Base-by-base conservation (phyloP, 30 jellyfish, hydroid and myxozoan genomes). In the Nemopilema nomurai region DNA sequence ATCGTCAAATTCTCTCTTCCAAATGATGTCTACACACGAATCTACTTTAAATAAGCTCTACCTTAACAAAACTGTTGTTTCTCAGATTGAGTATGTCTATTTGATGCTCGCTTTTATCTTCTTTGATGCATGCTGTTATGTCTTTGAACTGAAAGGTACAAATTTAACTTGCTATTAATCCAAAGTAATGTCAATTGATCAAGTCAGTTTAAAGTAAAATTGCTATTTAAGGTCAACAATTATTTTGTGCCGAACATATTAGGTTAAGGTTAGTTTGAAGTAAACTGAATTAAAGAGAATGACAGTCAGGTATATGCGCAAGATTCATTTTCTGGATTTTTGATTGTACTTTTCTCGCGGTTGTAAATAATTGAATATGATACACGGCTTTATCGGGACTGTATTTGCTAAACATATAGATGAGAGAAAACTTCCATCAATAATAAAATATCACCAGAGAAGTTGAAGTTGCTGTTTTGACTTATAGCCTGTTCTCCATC, bases 71-170 rank as follows among this genome's bases (percentile, higher is more conserved):
- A 1, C 49, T 53, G 6, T 65, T 65, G 31, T 78, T 78, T 22
- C 28, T 26, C 65, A 78, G 71, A 62, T 78, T 78, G 63, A 78
- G 51, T 0, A 78, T 62, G 4, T 78, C 87, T 19, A 50, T 16
- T 18, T 57, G 78, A 18, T 51, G 51, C 21, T 18, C 69, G 41
- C 51, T 67, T n/a, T 16, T 76, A 0, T 20, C 78, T 28, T 78
- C 53, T n/a, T 78, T 65, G 1, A 78, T 62, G 70, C 57, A 78
- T 28, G 9, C 27, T 78, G 87, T 78, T 16, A 78, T 63, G 31
- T 78, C 62, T 62, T 32, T 33, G 51, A 21, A 31, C 87, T 78
- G 62, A 23, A 57, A 78, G 57, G 0, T 4, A 57, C 7, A 28
- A 76, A 21, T n/a, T 33, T 71, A 0, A 71, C 17, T 29, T 71